Base-by-base conservation (phyloP, 53 echinoderm and acorn worm genomes). In the Hippasteria phrygiana region DNA sequence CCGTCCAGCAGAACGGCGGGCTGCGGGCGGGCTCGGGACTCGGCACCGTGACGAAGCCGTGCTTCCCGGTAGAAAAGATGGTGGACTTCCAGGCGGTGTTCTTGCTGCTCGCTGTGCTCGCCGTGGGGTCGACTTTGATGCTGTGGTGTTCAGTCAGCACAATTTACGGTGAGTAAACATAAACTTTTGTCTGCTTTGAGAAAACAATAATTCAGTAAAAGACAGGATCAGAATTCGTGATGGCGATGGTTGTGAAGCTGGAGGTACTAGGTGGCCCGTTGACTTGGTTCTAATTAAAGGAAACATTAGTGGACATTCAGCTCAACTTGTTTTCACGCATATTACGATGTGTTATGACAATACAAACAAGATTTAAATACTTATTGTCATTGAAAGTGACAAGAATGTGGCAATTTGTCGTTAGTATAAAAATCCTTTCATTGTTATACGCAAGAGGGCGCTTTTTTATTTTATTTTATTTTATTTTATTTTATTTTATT, bases 71-170 rank as follows among this genome's bases (percentile, higher is more conserved):
- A 11, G 43, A 17, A 66, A 32, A 43, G 65, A 43, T 31, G 20
- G 43, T 65, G 20, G 82, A 82, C 5, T 7, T 66, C 5, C 85
- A 71, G 85, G 24, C 51, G 26, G 70, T 70, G 31, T 71, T 85
- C 22, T 50, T 20, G 24, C 26, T 85, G 4, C 48, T 85, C 48
- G 26, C 53, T 0, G 31, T 85, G 51, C 39, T 37, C 20, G 85
- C 85, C 1, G n/a, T 47, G 0, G 26, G n/a, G 45, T 85, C 85
- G 13, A 85, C 85, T 24, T 33, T 71, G 70, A 35, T 50, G 36
- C 24, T 85, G 38, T 85, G 85, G 85, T 38, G 11, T 36, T 85
- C 85, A 4, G 70, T 85, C 2, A 85, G 71, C 69, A 47, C 22
- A 51, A 18, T 85, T 2, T 85, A 85, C 64, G 85, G 85, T 85